These are phyloP conservation scores for Rissa tridactyla DNA, from an alignment of 2,113 vertebrate genomes.

Conservation along the genomic window DNA sequence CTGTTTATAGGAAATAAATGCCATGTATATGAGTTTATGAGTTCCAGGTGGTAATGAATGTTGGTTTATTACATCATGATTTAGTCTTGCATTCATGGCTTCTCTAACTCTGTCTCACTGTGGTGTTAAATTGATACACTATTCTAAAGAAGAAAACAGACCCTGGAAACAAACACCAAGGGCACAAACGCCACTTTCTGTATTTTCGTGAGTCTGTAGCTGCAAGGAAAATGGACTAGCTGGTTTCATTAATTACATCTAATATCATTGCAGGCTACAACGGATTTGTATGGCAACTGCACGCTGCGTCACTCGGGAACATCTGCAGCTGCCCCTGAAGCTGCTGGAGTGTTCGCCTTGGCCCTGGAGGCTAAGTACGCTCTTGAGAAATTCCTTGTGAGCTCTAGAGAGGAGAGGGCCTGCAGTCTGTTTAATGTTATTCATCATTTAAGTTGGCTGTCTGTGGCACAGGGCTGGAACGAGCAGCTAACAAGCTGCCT, in stretches of 20 bases:
- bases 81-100: background rate
- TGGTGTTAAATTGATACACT: background rate
- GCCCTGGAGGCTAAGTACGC: slow-evolving; percentile 98
- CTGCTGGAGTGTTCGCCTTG: slow-evolving; percentile 95
- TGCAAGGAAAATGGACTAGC: background rate
- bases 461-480: fast-evolving
- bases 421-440: background rate
- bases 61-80: background rate
- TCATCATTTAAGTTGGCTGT: background rate
- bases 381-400: background rate
- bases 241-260: slow-evolving; percentile 18
- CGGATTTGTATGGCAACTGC: slow-evolving; percentile 97
- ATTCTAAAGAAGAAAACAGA: background rate
- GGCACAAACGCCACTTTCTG: background rate
- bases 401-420: background rate
- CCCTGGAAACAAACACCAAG: background rate
- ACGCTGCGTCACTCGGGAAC: slow-evolving; percentile 97
- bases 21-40: background rate
- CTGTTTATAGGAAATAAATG: background rate
- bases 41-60: background rate
- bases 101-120: background rate
- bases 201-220: background rate
- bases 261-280: slow-evolving; percentile 87
- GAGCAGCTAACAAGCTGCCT: background rate
- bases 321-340: slow-evolving; percentile 96